These are phyloP conservation scores for Crotalus viridis DNA, from an alignment of 2,113 vertebrate species.

Conservation along the genomic window DNA sequence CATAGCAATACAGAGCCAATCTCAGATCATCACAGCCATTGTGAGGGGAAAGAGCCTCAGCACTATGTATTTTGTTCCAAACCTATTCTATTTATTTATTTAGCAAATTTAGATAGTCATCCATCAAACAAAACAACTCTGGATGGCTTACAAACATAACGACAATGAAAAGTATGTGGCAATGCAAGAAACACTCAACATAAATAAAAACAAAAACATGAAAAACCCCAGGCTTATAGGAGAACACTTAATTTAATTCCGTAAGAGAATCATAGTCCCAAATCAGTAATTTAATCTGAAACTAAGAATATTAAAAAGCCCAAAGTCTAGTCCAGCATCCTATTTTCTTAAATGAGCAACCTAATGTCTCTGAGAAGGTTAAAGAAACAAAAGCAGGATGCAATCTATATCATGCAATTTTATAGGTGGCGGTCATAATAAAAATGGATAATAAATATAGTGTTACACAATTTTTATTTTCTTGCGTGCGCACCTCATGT, in stretches of 20 bases:
- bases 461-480: background rate
- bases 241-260: background rate
- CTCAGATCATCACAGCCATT: background rate
- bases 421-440: background rate
- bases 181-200: background rate
- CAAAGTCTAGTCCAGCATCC: background rate
- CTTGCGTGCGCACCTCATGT: constrained; percentile 77
- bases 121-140: background rate
- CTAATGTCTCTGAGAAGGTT: background rate
- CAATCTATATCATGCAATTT: background rate
- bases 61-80: background rate
- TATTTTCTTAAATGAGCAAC: background rate
- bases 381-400: background rate
- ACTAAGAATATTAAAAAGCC: background rate
- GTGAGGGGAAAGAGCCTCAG: background rate
- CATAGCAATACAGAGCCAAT: background rate
- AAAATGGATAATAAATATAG: background rate
- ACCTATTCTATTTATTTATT: background rate
- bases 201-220: background rate
- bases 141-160: background rate
- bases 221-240: background rate
- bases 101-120: background rate
- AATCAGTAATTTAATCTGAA: background rate
- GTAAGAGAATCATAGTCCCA: background rate
- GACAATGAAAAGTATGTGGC: background rate